phyloP scores from a whole-genome alignment of 1,140 invertebrate species.

The Ctenoplectra terminalis region DNA sequence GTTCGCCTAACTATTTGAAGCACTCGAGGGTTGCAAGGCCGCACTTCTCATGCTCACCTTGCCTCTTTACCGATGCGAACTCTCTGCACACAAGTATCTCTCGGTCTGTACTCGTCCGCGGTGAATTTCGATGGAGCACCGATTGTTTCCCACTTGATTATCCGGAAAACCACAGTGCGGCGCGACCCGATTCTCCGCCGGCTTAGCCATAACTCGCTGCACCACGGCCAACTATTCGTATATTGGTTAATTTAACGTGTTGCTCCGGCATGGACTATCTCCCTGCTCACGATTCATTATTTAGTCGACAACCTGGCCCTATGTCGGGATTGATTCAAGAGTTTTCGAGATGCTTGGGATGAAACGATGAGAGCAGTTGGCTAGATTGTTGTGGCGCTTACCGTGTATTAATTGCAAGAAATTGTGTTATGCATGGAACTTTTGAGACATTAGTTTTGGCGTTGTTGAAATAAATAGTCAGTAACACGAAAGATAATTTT shows the following conservation, averaged over 20 bases:
- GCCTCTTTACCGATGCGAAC: background rate
- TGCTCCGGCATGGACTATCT: slow-evolving; percentile 41
- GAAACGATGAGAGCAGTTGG: background rate
- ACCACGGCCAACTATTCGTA: slow-evolving; percentile 61
- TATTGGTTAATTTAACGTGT: slow-evolving; percentile 70
- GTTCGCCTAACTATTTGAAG: slow-evolving; percentile 69
- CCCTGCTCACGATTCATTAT: slow-evolving; percentile 48
- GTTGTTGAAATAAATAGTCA: background rate
- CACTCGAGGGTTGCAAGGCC: slow-evolving; percentile 47
- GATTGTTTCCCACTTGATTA: slow-evolving; percentile 74
- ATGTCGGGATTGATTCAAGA: slow-evolving; percentile 24
- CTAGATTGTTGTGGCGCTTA: background rate
- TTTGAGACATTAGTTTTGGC: background rate
- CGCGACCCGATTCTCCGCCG: slow-evolving; percentile 52
- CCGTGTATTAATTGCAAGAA: background rate
- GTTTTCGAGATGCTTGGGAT: background rate
- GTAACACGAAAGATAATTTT: too few relatives aligned
- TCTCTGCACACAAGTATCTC: slow-evolving; percentile 63
- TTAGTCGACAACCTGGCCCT: slow-evolving; percentile 13
- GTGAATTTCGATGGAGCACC: slow-evolving; percentile 70
- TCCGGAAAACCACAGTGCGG: slow-evolving; percentile 72
- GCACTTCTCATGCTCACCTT: slow-evolving; percentile 1
- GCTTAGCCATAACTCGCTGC: slow-evolving; percentile 61
- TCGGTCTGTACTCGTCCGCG: slow-evolving; percentile 30
- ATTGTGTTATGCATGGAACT: background rate